These are phyloP conservation scores for Diabrotica balteata DNA, from an alignment of 2,888 invertebrate genomes.

Conservation along the genomic window DNA sequence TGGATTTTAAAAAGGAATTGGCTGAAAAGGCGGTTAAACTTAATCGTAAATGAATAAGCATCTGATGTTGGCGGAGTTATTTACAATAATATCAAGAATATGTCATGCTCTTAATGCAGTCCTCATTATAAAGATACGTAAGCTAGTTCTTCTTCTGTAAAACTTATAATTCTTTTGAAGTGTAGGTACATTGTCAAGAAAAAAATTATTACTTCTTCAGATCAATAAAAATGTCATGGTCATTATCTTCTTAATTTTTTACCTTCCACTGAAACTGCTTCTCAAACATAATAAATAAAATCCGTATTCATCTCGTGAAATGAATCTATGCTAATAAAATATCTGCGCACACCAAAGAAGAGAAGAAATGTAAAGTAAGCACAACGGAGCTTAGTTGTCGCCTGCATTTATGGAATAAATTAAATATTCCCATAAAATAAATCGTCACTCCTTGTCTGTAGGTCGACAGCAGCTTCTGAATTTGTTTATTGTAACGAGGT, in stretches of 20 bases:
- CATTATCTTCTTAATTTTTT: not conserved
- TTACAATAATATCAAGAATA: no score
- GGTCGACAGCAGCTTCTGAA: conserved; percentile 32
- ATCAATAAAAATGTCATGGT: no score
- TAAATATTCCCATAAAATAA: conserved; percentile 23
- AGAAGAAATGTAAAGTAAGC: not conserved
- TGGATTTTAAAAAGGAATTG: no score
- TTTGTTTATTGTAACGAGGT: conserved; percentile 40
- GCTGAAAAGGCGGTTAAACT: no score
- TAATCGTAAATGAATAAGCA: no score
- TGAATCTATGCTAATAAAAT: conserved; percentile 7
- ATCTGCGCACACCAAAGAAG: conserved; percentile 1
- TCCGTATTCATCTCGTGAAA: not conserved
- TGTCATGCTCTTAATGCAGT: no score
- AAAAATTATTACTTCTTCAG: no score
- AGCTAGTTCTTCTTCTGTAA: no score
- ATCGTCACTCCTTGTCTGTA: conserved; percentile 21
- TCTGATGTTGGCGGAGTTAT: no score
- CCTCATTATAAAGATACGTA: no score
- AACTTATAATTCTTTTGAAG: no score
- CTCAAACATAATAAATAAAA: not conserved
- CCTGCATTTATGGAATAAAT: conserved; percentile 15
- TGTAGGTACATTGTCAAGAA: no score
- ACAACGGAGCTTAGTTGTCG: conserved; percentile 6
- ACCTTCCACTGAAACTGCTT: not conserved